Evolutionary conservation across 35 echinoderm and acorn worm species (phyloP).

Genomic region (Lytechinus pictus): DNA sequence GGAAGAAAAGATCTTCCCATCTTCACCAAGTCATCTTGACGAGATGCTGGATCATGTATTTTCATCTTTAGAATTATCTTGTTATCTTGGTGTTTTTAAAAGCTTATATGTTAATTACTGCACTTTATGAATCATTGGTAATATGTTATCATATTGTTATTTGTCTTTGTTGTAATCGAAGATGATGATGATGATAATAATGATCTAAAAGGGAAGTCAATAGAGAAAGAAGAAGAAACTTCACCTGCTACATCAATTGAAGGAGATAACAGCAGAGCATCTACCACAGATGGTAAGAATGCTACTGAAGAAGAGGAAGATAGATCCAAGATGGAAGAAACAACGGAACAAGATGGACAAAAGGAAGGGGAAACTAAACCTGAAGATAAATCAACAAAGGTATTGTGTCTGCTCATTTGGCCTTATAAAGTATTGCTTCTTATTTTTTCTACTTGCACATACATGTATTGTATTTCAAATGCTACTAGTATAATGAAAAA

Average conservation of each 20-base stretch:
- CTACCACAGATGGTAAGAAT: conserved; percentile 44
- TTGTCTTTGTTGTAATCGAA: background rate
- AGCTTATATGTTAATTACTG: no score
- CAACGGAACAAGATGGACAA: conserved; percentile 41
- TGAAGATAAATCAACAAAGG: background rate
- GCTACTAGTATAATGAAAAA: no score
- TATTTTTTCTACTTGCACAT: background rate
- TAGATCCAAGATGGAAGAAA: conserved; percentile 7
- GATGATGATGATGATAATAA: background rate
- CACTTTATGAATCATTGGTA: no score
- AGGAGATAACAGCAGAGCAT: conserved; percentile 16
- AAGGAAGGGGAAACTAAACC: background rate
- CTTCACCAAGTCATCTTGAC: no score
- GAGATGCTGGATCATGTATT: no score
- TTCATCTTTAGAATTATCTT: no score
- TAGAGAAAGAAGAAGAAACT: conserved; percentile 22
- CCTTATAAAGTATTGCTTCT: background rate
- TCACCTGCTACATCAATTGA: conserved; percentile 20
- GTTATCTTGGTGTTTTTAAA: no score
- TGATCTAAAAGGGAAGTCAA: background rate
- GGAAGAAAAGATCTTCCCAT: no score
- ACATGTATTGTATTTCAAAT: no score
- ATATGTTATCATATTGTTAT: no score
- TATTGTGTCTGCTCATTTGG: background rate
- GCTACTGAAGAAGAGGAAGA: conserved; percentile 60